Evolutionary conservation across 1,140 invertebrate genomes (phyloP), one percentile per base, ranked within the genome.

Genomic region (Polyergus mexicanus): DNA sequence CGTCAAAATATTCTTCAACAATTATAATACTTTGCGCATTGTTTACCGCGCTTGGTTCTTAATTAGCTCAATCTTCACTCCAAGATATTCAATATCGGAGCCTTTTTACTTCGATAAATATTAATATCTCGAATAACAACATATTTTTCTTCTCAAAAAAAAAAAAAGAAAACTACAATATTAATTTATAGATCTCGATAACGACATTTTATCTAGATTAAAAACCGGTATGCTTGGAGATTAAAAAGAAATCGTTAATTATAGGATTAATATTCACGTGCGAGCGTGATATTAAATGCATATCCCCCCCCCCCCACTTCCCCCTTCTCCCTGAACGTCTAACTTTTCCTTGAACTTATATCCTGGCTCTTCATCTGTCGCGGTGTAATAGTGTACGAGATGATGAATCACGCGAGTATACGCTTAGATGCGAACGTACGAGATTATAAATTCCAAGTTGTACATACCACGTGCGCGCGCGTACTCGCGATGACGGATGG

Each of bases 401-500:
- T 83, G 88, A 90, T 90, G 89, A 90, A 89, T 90, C 89, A 90
- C 63, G 63, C 88, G 41, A 80, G 68, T 77, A 65, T 62, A 51
- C 63, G n/a, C n/a, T n/a, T 77, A 60, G 80, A 77, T 66, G 47
- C 2, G 85, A 84, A 62, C 74, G 85, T 32, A 72, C 41, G 54
- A 66, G 86, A 90, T 90, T 90, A 90, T 90, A 88, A 90, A 88
- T 90, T 90, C 88, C 76, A 88, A 77, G 75, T 56, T 71, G 47
- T 77, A 58, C n/a, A 51, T 3, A n/a, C n/a, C n/a, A n/a, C 16
- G 47, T 47, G 44, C 47, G 47, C 54, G 69, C 63, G 68, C 5
- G 60, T 47, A 76, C 56, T 81, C 66, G 47, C 85, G 75, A 89
- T 91, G 90, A 91, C 90, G 77, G 84, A 90, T 87, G 80, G 44